Evolutionary conservation across 2,888 invertebrate genomes (phyloP).

Genomic region (Tenthredo scrophulariae): DNA sequence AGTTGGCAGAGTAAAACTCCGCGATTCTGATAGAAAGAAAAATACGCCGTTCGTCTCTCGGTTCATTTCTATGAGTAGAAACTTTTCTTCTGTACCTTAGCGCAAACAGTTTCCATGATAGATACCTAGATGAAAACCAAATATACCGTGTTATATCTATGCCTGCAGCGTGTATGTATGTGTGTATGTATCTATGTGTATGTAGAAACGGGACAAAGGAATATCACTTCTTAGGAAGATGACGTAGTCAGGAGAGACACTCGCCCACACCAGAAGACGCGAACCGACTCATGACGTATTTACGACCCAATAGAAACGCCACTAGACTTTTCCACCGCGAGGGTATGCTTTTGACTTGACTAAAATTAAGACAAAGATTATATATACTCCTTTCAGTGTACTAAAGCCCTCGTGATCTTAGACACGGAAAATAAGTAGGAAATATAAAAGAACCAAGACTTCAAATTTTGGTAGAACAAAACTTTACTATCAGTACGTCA

Average conservation of each 20-base stretch:
- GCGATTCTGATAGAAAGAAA: background rate
- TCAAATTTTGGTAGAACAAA: background rate
- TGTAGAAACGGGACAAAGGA: constrained; percentile 13
- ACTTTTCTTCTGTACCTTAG: background rate
- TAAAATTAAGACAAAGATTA: constrained; percentile 36
- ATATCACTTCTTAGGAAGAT: constrained; percentile 3
- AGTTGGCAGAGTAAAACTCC: background rate
- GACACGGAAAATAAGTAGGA: background rate
- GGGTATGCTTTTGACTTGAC: constrained; percentile 28
- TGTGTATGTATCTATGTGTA: background rate
- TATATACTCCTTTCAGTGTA: background rate
- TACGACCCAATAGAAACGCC: constrained; percentile 48
- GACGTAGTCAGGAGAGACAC: constrained; percentile 12
- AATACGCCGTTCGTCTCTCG: background rate
- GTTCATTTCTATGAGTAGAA: background rate
- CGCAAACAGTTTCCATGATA: background rate
- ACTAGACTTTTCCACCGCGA: constrained; percentile 3
- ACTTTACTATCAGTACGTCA: background rate
- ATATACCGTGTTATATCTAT: background rate
- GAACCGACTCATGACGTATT: constrained; percentile 38
- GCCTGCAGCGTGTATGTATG: background rate
- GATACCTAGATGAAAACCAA: background rate
- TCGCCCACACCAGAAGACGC: constrained; percentile 45
- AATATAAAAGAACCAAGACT: background rate
- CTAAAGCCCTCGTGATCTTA: background rate